These are phyloP conservation scores for Halcyon leucocephala DNA, from an alignment of 2,797 vertebrate genomes.

Conservation along the genomic window DNA sequence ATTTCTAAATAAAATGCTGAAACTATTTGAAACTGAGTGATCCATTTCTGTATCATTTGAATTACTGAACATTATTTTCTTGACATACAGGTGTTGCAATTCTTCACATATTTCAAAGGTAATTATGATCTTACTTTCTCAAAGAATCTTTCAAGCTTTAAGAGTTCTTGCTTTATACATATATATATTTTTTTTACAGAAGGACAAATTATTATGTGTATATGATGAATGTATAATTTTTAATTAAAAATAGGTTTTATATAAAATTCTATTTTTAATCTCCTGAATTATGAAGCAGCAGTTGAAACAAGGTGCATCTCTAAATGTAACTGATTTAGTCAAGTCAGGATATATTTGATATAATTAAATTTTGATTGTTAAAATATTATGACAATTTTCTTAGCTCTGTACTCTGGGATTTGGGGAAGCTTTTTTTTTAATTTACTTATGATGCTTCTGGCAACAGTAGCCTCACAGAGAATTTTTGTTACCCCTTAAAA, in stretches of 20 bases:
- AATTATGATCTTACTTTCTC: not conserved
- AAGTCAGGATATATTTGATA: not conserved
- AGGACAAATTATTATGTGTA: not conserved
- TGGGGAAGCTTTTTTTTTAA: not conserved
- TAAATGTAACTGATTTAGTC: not conserved
- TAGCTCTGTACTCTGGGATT: not conserved
- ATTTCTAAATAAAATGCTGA: not conserved
- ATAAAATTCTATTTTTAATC: not conserved
- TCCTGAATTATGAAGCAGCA: not conserved
- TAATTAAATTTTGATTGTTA: not conserved
- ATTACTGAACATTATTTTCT: not conserved
- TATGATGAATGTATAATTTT: not conserved
- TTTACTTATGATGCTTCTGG: not conserved
- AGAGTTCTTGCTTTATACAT: not conserved
- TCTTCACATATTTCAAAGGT: not conserved
- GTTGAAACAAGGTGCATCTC: not conserved
- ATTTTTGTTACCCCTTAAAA: not conserved
- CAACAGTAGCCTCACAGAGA: not conserved
- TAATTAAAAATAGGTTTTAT: not conserved
- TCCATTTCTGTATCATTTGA: not conserved
- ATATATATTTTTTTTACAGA: not conserved
- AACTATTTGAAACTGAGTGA: not conserved
- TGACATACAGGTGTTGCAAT: not conserved
- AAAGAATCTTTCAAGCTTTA: not conserved
- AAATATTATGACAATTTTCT: not conserved